Percentiles rank a stretch among this genome's conserved stretches.
These are phyloP conservation scores for Mya arenaria DNA, from an alignment of 1,140 invertebrate genomes.

Conservation along the genomic window DNA sequence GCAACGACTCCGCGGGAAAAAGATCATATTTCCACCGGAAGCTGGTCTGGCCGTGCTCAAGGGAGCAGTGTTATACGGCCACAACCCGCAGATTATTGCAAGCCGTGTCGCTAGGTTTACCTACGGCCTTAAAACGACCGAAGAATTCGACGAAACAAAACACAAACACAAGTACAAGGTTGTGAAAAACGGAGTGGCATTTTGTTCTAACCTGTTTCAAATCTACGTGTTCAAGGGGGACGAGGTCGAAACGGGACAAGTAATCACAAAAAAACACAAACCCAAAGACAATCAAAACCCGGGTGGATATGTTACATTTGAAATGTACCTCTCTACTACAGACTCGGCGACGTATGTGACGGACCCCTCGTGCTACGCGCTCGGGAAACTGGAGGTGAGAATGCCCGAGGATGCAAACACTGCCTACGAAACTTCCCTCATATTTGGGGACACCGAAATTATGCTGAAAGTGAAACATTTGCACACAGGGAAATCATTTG, in stretches of 20 bases:
- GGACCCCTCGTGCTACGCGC: not conserved
- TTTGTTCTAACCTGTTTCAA: not conserved
- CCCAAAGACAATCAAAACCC: not conserved
- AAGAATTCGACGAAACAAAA: not conserved
- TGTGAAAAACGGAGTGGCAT: not conserved
- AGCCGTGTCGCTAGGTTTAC: not conserved
- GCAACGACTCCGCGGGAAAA: not conserved
- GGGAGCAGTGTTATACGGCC: slow-evolving; percentile 51
- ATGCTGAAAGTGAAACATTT: slow-evolving; percentile 28
- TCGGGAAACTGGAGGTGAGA: slow-evolving; percentile 6
- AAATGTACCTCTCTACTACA: not conserved
- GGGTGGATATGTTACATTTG: not conserved
- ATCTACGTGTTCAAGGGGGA: not conserved
- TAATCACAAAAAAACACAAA: not conserved
- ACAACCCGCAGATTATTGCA: slow-evolving; percentile 27
- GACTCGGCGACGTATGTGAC: not conserved
- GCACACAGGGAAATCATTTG: not conserved
- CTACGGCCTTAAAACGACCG: not conserved
- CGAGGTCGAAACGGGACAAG: not conserved
- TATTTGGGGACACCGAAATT: slow-evolving; percentile 28
- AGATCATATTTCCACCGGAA: slow-evolving; percentile 30
- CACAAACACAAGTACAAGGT: not conserved
- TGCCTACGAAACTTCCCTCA: not conserved
- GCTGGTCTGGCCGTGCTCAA: slow-evolving; percentile 45
- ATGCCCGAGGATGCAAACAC: not conserved